A percentile compares a stretch with the other conserved stretches of the same genome.
phyloP scores from a whole-genome alignment of 2,888 invertebrate genomes.

The Cataglyphis rosenhaueri region DNA sequence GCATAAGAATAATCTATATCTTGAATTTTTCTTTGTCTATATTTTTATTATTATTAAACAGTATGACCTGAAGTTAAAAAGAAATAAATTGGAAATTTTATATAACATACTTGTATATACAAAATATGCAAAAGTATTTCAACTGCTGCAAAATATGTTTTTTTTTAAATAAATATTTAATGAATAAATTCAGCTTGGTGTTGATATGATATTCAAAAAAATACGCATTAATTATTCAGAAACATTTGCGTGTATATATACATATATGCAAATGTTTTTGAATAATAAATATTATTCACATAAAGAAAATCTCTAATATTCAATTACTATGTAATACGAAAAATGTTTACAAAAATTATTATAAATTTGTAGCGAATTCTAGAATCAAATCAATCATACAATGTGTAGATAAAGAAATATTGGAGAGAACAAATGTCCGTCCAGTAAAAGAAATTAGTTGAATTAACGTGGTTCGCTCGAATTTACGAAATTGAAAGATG shows the following conservation, averaged over 20 bases:
- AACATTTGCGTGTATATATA: not conserved
- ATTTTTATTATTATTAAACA: not conserved
- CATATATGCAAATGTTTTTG: not conserved
- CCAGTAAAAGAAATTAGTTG: constrained; percentile 37
- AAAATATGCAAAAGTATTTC: not conserved
- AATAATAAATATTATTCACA: constrained; percentile 3
- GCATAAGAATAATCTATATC: constrained; percentile 2
- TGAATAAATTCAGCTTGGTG: not conserved
- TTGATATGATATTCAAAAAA: not conserved
- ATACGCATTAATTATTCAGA: not conserved
- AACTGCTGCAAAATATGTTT: not conserved
- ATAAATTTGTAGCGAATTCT: not conserved
- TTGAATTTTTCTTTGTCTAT: not conserved
- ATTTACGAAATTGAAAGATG: constrained; percentile 59
- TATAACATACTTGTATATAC: not conserved
- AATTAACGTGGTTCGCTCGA: constrained; percentile 51
- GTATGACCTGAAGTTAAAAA: not conserved
- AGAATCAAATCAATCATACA: constrained; percentile 23
- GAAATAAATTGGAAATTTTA: not conserved
- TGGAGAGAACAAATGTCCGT: constrained; percentile 26
- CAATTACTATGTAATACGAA: not conserved
- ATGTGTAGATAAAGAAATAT: constrained; percentile 18
- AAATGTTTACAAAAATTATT: not conserved
- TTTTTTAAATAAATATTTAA: not conserved
- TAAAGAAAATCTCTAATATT: not conserved